Evolutionary conservation across 2,888 invertebrate species (phyloP), one percentile per base, ranked within the genome.

Genomic region (Eupsilia transversa): DNA sequence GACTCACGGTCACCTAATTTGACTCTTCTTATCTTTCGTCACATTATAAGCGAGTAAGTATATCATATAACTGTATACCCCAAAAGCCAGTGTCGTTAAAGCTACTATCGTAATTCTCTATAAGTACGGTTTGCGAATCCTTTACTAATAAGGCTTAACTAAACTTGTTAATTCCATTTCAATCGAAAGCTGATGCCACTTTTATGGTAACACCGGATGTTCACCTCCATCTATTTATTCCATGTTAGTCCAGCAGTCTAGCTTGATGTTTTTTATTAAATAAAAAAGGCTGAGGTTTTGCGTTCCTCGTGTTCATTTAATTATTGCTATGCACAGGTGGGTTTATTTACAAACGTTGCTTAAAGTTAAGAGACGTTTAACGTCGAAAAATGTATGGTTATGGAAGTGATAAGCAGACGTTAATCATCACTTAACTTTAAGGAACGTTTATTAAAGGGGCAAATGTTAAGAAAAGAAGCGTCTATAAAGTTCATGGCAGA

Each of bases 161-260:
- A 43, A 54, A 66, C 20, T 43, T 30, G 27, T 20, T 30, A 0
- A 67, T 67, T 54, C 27, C 35, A 38, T 56, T 77, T 46, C 30
- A 27, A 78, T 77, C 38, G 38, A 46, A 68, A 78, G 69, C 68
- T 77, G 77, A 46, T 72, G 27, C 30, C 20, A 79, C 57, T 72
- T 63, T 56, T 59, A 79, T 64, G 52, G 77, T 64, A 72, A 64
- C 63, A 59, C 72, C 72, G 72, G 77, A 77, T 64, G 73, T 64
- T 80, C 30, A 23, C 52, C 46, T 46, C 33, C 56, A 57, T 74
- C 14, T 56, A 46, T 38, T 68, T 77, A 74, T 56, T 56, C 38
- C 56, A 46, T 56, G 17, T 77, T 77, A 65, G 68, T 74, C 54
- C 38, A 56, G 43, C 43, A 38, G 23, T 52, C 27, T 35, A 43